Evolutionary conservation across 2,113 vertebrate genomes (phyloP).

Genomic region (Cardinalis cardinalis): DNA sequence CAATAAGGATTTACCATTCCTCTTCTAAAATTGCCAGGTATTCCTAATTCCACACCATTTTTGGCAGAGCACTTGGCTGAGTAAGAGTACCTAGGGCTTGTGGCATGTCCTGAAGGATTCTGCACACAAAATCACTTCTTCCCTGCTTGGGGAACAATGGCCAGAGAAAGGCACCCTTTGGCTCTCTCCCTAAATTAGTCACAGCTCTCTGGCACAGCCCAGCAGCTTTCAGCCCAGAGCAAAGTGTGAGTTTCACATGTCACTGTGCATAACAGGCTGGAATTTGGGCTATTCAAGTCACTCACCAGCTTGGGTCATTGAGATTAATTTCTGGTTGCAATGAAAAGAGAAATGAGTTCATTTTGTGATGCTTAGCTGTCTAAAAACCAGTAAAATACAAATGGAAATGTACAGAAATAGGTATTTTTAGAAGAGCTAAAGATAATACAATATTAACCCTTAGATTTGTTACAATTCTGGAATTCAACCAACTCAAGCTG

Average conservation of each 20-base stretch:
- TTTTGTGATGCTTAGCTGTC: neutral
- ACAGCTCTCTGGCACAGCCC: neutral
- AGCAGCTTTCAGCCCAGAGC: neutral
- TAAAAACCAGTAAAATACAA: neutral
- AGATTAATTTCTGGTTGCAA: neutral
- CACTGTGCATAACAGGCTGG: neutral
- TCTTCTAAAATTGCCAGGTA: neutral
- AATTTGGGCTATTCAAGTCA: constrained; percentile 29
- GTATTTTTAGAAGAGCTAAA: neutral
- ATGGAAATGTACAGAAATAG: neutral
- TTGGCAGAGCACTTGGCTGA: neutral
- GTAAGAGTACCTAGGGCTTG: neutral
- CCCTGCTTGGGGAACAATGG: neutral
- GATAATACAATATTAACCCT: neutral
- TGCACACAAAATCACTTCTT: neutral
- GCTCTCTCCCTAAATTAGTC: constrained; percentile 18
- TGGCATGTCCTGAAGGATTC: neutral
- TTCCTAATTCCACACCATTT: neutral
- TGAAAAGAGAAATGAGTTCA: neutral
- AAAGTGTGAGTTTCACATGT: neutral
- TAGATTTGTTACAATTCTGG: neutral
- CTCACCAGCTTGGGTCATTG: neutral
- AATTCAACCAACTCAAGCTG: neutral
- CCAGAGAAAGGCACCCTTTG: constrained; percentile 4
- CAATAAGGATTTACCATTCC: neutral